Percentiles rank a stretch among this genome's conserved stretches.
Conservation (phyloP, 2,888 invertebrate genomes). For the Timandra comae region DNA sequence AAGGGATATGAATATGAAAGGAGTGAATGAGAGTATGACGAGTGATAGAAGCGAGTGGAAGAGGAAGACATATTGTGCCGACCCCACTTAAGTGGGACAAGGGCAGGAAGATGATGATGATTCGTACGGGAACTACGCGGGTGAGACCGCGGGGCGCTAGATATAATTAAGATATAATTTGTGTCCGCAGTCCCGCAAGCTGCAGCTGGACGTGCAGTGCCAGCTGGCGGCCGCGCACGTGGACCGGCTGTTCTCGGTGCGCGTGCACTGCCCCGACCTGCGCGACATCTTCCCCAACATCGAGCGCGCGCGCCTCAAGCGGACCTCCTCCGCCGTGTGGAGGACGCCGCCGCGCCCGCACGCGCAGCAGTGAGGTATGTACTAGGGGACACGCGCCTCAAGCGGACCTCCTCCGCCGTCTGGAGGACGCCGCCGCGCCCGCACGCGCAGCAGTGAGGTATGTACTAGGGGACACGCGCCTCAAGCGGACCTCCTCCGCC, state of each 20-base stretch:
- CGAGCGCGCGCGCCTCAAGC: constrained; percentile 78
- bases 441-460: background rate
- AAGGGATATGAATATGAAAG: too few species aligned
- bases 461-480: background rate
- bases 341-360: constrained; percentile 80
- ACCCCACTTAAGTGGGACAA: too few species aligned
- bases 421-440: background rate
- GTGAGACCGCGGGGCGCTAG: too few species aligned
- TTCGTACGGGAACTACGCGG: too few species aligned
- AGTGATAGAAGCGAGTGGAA: too few species aligned
- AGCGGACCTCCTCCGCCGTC: background rate
- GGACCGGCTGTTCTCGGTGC: constrained; percentile 78
- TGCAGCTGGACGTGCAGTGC: constrained; percentile 62
- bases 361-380: constrained; percentile 57
- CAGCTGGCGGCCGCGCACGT: constrained; percentile 52
- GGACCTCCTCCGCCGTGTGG: constrained; percentile 87
- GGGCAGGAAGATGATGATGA: too few species aligned
- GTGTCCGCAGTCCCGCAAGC: constrained; percentile 46
- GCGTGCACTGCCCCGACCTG: constrained; percentile 80
- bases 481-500: background rate
- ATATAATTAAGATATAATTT: too few species aligned
- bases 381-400: background rate
- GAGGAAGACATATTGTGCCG: too few species aligned
- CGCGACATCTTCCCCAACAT: constrained; percentile 81
- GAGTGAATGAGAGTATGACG: too few species aligned